These are phyloP conservation scores for Sitta europaea DNA, from an alignment of 2,113 vertebrate genomes.

Conservation along the genomic window DNA sequence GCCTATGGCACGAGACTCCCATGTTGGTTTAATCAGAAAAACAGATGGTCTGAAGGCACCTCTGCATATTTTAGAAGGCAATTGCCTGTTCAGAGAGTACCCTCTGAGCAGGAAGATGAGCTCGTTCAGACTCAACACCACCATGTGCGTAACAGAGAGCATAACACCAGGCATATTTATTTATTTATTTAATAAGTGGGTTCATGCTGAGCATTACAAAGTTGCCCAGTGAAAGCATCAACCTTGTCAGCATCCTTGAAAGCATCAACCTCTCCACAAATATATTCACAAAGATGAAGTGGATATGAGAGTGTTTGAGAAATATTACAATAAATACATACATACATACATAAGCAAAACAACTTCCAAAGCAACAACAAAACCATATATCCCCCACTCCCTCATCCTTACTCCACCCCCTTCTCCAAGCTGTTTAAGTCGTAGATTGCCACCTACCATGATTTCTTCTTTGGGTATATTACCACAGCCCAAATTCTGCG, in stretches of 20 bases:
- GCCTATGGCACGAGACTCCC: not conserved
- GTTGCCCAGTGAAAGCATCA: not conserved
- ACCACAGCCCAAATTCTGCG: not conserved
- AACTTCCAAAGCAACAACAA: not conserved
- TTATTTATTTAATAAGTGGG: not conserved
- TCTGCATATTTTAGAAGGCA: not conserved
- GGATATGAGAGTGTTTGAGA: not conserved
- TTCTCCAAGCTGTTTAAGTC: not conserved
- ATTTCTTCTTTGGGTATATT: not conserved
- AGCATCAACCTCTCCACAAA: not conserved
- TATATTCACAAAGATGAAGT: not conserved
- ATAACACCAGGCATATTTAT: not conserved
- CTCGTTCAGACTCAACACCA: not conserved
- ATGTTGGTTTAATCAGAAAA: rapidly evolving
- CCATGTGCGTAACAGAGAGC: not conserved
- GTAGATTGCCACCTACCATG: not conserved
- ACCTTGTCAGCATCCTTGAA: not conserved
- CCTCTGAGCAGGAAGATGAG: not conserved
- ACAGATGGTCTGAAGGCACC: not conserved
- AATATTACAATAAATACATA: not conserved
- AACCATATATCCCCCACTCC: not conserved
- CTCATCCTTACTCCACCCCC: rapidly evolving
- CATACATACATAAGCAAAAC: not conserved
- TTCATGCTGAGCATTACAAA: not conserved
- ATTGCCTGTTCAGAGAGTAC: not conserved